Conservation (phyloP, 2,888 invertebrate genomes). For the Rhamphomyia laevipes region DNA sequence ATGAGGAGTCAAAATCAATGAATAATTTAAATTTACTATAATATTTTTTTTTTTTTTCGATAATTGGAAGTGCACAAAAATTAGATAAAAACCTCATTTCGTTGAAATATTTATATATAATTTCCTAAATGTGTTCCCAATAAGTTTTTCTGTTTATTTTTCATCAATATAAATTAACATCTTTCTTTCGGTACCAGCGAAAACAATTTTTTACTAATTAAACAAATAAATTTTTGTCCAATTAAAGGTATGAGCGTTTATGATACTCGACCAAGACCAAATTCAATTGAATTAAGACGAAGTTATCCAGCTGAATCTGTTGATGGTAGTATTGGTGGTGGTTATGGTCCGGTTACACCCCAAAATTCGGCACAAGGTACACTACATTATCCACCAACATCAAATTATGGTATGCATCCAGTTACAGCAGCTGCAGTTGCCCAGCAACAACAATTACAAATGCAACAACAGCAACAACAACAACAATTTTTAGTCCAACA, state of each 20-base stretch:
- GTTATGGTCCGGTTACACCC: constrained; percentile 31
- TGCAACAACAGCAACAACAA: constrained; percentile 16
- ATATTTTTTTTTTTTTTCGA: too few relatives aligned
- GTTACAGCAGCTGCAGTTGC: constrained; percentile 15
- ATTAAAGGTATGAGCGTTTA: constrained; percentile 43
- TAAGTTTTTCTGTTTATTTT: background rate
- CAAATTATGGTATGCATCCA: constrained; percentile 16
- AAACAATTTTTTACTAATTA: background rate
- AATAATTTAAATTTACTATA: too few relatives aligned
- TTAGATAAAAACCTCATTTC: too few relatives aligned
- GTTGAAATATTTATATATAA: too few relatives aligned
- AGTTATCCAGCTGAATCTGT: constrained; percentile 34
- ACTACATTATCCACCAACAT: constrained; percentile 13
- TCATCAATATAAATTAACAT: too few relatives aligned
- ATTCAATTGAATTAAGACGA: constrained; percentile 65
- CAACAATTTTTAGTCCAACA: constrained; percentile 10
- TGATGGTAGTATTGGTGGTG: constrained; percentile 17
- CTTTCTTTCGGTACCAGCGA: background rate
- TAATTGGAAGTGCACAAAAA: too few relatives aligned
- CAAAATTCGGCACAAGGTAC: constrained; percentile 22
- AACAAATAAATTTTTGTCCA: constrained; percentile 6
- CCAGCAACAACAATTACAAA: constrained; percentile 17
- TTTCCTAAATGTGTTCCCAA: too few relatives aligned
- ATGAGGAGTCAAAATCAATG: too few relatives aligned
- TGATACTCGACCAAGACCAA: constrained; percentile 62